Evolutionary conservation across 2,113 vertebrate genomes (phyloP).

Genomic region (Gadus chalcogrammus): DNA sequence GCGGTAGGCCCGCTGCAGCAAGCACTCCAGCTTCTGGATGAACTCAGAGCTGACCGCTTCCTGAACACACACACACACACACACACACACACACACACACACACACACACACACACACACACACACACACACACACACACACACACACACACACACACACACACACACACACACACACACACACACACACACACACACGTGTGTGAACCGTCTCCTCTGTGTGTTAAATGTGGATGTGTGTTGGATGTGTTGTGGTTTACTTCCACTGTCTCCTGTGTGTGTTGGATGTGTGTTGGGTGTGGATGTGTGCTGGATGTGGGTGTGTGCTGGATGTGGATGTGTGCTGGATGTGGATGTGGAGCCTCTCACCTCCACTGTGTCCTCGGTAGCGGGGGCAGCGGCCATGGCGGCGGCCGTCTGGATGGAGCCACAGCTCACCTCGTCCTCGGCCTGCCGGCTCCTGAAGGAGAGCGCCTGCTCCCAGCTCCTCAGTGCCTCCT

Average conservation of each 20-base stretch:
- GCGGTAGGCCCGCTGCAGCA: slow-evolving; percentile 91
- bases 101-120: too few species aligned
- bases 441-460: slow-evolving; percentile 82
- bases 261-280: too few species aligned
- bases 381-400: slow-evolving; percentile 83
- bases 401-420: slow-evolving; percentile 59
- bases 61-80: slow-evolving; percentile 57
- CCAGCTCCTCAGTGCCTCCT: slow-evolving; percentile 90
- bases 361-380: slow-evolving; percentile 80
- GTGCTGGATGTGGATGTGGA: too few species aligned
- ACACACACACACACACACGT: too few species aligned
- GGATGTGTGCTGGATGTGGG: too few species aligned
- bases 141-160: too few species aligned
- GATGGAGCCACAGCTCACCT: slow-evolving; percentile 78
- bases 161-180: too few species aligned
- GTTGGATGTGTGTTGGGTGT: too few species aligned
- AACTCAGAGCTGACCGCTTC: slow-evolving; percentile 92
- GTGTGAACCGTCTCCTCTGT: neutral
- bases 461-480: slow-evolving; percentile 91
- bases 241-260: too few species aligned
- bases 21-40: slow-evolving; percentile 89
- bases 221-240: too few species aligned
- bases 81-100: too few species aligned
- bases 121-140: too few species aligned
- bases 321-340: neutral